Base-by-base conservation (phyloP, 2,888 invertebrate genomes). In the Mongoloraphidia duomilia region DNA sequence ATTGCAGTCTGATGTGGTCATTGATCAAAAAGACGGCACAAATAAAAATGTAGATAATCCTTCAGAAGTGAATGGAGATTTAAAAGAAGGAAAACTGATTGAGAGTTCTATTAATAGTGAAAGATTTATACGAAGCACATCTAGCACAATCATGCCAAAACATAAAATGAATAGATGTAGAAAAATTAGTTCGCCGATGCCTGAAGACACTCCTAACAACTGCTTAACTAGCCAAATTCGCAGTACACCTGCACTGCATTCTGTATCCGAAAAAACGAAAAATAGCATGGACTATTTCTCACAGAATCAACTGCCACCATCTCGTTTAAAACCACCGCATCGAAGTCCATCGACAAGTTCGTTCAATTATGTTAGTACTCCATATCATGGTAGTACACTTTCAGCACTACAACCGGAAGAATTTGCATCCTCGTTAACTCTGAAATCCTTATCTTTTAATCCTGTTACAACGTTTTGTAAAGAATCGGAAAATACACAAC, bases 331-430 rank as follows among this genome's bases (percentile, higher is more conserved):
- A 44, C 69, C 75, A 2, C 81, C 81, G 1, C 77, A 75, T 59
- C 75, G 79, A 1, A 85, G 82, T 34, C 83, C 86, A 0, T 87
- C 86, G 0, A 81, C 82, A 0, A 86, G 87, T 37, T 87, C 87
- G 44, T 87, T 90, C 56, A 82, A 87, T 53, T 90, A 89, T 60
- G 78, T 89, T 62, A 84, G 84, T 43, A 89, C 89, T 0, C 85
- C 88, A 1, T 89, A 86, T 61, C 89, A 89, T 57, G 89, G 89
- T 0, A 87, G 88, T 40, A 87, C 88, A 0, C 59, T 89, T 0
- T 85, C 86, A 0, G 78, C 77, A 0, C 76, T 88, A 53, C 83
- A 85, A 53, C 83, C 83, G 0, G 79, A 80, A 60, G 83, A 83
- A 55, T 83, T 85, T 60, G 82, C 86, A 0, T 86, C 84, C 1